phyloP scores from a whole-genome alignment of 2,113 vertebrate species.

The Nanger granti region DNA sequence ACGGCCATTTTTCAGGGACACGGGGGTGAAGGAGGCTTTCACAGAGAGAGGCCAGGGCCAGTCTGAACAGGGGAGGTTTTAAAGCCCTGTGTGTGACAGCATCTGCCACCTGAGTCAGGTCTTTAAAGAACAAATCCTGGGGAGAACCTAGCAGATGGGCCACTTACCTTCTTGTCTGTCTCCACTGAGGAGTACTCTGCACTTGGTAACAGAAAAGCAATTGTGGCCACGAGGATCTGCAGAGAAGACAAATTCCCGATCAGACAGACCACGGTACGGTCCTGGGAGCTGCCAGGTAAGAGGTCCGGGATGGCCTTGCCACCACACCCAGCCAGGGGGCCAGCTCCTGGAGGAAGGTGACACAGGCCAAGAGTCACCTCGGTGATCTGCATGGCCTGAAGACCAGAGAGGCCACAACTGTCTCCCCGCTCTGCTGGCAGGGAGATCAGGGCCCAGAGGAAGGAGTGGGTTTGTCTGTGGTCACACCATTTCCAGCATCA shows the following conservation, averaged over 20 bases:
- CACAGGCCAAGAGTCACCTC: neutral
- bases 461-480: neutral
- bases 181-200: conserved; percentile 93
- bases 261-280: neutral
- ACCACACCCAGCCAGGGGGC: neutral
- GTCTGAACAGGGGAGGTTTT: neutral
- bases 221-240: conserved; percentile 97
- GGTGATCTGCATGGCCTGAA: neutral
- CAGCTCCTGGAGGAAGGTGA: neutral
- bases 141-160: neutral
- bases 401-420: neutral
- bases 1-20: neutral
- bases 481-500: neutral
- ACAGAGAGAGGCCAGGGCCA: neutral
- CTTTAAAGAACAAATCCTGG: neutral
- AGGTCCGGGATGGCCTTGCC: neutral
- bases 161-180: conserved; percentile 94
- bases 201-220: conserved; percentile 94
- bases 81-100: neutral
- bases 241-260: conserved; percentile 50
- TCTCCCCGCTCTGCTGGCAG: neutral
- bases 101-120: neutral
- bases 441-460: neutral
- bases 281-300: neutral
- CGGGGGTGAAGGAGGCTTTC: neutral